Percentiles rank a stretch among this genome's conserved stretches.
Conservation (phyloP, 2,888 invertebrate genomes). For the Teinopalpus imperialis region DNA sequence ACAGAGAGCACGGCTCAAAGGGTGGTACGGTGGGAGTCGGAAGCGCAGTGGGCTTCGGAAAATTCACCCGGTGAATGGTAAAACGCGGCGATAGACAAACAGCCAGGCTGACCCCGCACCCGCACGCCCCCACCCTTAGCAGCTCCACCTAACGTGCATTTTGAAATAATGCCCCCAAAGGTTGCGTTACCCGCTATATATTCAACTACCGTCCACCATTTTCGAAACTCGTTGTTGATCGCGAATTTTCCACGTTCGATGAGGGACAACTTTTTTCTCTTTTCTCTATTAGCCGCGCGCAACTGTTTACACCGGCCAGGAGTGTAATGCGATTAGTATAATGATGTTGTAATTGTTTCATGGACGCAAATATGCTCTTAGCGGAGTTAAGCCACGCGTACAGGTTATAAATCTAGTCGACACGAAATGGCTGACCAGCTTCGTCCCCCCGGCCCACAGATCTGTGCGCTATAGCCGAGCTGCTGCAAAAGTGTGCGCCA, state of each 20-base stretch:
- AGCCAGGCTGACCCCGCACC: constrained; percentile 63
- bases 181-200: constrained; percentile 31
- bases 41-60: constrained; percentile 76
- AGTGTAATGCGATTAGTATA: constrained; percentile 7
- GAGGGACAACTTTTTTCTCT: constrained; percentile 19
- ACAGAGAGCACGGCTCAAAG: constrained; percentile 62
- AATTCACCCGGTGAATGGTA: constrained; percentile 80
- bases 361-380: constrained; percentile 54
- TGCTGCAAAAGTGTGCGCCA: constrained; percentile 79
- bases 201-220: constrained; percentile 26
- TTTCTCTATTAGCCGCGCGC: constrained; percentile 1
- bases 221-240: constrained; percentile 19
- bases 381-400: constrained; percentile 66
- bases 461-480: constrained; percentile 55
- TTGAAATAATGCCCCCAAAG: constrained; percentile 73
- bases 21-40: constrained; percentile 53
- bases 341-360: constrained; percentile 22
- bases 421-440: constrained; percentile 79
- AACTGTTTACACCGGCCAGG: constrained; percentile 14
- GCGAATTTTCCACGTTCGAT: constrained; percentile 17
- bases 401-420: constrained; percentile 79
- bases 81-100: constrained; percentile 80
- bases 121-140: constrained; percentile 45
- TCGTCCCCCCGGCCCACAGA: constrained; percentile 63
- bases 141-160: constrained; percentile 62